Base-by-base conservation (phyloP, 2,888 invertebrate species). In the Lobophora halterata region DNA sequence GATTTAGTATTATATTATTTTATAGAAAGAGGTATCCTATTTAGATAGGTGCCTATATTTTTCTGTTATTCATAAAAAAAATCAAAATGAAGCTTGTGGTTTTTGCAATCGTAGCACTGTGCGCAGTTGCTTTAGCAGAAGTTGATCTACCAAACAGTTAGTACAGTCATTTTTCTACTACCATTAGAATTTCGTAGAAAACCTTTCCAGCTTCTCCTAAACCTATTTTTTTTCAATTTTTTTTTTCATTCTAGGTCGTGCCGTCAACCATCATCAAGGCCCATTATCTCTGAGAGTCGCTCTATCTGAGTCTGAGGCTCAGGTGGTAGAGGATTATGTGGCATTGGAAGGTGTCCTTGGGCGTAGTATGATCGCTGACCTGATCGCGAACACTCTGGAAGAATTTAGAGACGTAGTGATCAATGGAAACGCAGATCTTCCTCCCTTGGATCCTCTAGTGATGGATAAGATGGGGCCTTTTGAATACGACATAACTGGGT, bases 371-470 rank as follows among this genome's bases (percentile, higher is more conserved):
- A 49, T 73, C 20, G 54, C 51, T 6, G 56, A 58, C 1, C 23
- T 48, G 3, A 65, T 75, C 24, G 16, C 12, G 9, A 26, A 52
- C 1, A 1, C 54, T 3, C 28, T 77, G 7, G 69, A 79, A 21
- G 34, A 38, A 3, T 63, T 71, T 33, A 65, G 78, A 30, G 58
- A 70, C 21, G 42, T 65, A 1, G 51, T 78, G 2, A 54, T 73
- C 29, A 58, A 72, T 32, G 77, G 77, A n/a, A 72, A 62, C 27
- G 75, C 67, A 2, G 41, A 40, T 3, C 0, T 72, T 0, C 73
- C 73, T 0, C 65, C 68, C 0, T 41, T 77, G 6, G 77, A 76
- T 38, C 74, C 74, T 0, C 38, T 72, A 2, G 47, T 42, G 0
- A 19, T 75, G 3, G 48, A 59, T 1, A 30, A 34, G 1, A 29